Base-by-base conservation (phyloP, 1,140 invertebrate genomes). In the Melitaea cinxia region DNA sequence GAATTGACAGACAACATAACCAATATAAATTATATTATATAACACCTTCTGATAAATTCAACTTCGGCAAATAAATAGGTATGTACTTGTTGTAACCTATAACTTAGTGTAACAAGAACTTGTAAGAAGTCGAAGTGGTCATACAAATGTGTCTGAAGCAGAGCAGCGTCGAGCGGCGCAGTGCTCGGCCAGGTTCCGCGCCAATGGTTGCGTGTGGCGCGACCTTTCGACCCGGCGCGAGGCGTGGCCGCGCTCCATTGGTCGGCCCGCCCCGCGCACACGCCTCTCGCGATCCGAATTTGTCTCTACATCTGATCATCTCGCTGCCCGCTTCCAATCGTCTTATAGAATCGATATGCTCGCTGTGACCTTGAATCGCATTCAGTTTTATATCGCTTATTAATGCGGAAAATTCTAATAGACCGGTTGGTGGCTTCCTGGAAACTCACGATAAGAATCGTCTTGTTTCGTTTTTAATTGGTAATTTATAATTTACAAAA, bases 141-240 rank as follows among this genome's bases (percentile, higher is more conserved):
- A 9, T 39, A 14, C 15, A 39, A 15, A 39, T 37, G 30, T 55
- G 14, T 4, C 62, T 52, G 14, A 26, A 47, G 26, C 57, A 33
- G 42, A 49, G 30, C 26, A 33, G 15, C 47, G 15, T 30, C 5
- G 15, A n/a, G n/a, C n/a, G n/a, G n/a, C n/a, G n/a, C n/a, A 23
- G 39, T 30, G 15, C 17, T 33, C n/a, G n/a, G 52, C 54, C 57
- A 49, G 60, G 72, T 80, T 67, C 68, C 68, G 77, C 80, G 70
- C 82, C 78, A 82, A 77, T 83, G 77, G 75, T 72, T 63, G 68
- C 58, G 62, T 65, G 73, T 63, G 68, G 39, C 68, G 75, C 85
- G 84, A 90, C 85, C 88, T 90, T 86, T 88, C 85, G 82, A 89
- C 87, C 87, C 70, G 77, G 69, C 68, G 82, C 78, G 77, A 76